Evolutionary conservation across 1,140 invertebrate genomes (phyloP), one percentile per base, ranked within the genome.

Genomic region (Metaphire vulgaris): DNA sequence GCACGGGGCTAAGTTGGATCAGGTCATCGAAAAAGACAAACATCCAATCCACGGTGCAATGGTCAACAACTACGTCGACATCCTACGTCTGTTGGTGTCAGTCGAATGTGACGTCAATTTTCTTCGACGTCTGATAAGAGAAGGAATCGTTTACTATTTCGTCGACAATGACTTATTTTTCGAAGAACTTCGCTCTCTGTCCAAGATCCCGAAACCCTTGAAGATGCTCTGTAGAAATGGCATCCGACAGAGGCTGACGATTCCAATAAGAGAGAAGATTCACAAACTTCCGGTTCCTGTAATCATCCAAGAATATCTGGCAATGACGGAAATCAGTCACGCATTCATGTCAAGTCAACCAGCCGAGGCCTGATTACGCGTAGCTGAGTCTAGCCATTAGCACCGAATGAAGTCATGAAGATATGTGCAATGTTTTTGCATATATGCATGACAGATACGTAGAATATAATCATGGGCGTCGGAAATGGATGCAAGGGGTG

Each of bases 111-210:
- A 74, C 56, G 72, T 74, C 16, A 74, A 74, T 21, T 30, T 74
- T 6, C 21, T 74, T 64, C 72, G 34, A 15, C 72, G 56, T 1
- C 29, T 74, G 56, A 32, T 74, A 16, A 26, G 29, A 14, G 72
- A 74, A 12, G 72, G 72, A 14, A 41, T 41, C n/a, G 31, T 74
- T 21, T 74, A 64, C 72, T 74, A 74, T 41, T 74, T 74, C 31
- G 67, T 69, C n/a, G 67, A 69, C n/a, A 26, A 69, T 26, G 67
- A 69, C 14, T 14, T 12, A 2, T 28, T 69, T 26, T 26, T 69
- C 14, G n/a, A 6, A 2, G 67, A 69, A 26, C 67, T 69, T 6
- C n/a, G 30, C 6, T 28, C n/a, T 6, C 14, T 69, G 67, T 28
- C n/a, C 31, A 69, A 69, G 30, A 69, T 26, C 2, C 67, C 67